Conservation (phyloP, 2,888 invertebrate genomes). For the Physocephala rufipes region DNA sequence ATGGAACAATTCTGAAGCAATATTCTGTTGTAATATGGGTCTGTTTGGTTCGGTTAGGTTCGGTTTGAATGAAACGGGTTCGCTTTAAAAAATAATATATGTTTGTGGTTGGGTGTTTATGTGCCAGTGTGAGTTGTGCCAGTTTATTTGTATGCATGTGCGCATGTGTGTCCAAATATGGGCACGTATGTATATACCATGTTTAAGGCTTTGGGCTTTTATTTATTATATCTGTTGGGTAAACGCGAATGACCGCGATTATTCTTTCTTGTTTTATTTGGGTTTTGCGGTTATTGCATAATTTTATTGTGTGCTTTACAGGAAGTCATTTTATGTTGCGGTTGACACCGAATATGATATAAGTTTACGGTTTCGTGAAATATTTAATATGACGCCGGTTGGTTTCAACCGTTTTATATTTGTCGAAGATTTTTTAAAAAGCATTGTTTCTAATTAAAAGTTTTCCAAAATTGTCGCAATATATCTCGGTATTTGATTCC, state of each 20-base stretch:
- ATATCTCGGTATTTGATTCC: too few species aligned
- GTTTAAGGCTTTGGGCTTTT: too few species aligned
- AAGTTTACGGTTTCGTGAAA: conserved; percentile 21
- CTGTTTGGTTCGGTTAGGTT: too few species aligned
- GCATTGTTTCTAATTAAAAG: too few species aligned
- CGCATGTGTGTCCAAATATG: conserved; percentile 9
- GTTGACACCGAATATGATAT: conserved; percentile 7
- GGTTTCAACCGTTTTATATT: too few species aligned
- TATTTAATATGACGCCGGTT: not conserved
- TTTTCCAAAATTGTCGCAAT: too few species aligned
- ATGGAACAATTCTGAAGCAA: conserved; percentile 25
- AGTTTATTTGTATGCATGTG: conserved; percentile 17
- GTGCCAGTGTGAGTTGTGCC: not conserved
- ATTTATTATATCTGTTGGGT: too few species aligned
- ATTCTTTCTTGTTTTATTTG: too few species aligned
- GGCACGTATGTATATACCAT: too few species aligned
- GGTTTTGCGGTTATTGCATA: not conserved
- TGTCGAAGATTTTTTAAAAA: too few species aligned
- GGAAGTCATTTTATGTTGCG: conserved; percentile 2
- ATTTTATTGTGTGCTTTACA: conserved; percentile 7
- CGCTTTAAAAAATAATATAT: not conserved
- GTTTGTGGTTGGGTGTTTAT: not conserved
- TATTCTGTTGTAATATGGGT: conserved; percentile 11
- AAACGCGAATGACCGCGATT: too few species aligned
- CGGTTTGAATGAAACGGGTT: too few species aligned